Base-by-base conservation (phyloP, 2,888 invertebrate species). In the Carterocephalus palaemon region DNA sequence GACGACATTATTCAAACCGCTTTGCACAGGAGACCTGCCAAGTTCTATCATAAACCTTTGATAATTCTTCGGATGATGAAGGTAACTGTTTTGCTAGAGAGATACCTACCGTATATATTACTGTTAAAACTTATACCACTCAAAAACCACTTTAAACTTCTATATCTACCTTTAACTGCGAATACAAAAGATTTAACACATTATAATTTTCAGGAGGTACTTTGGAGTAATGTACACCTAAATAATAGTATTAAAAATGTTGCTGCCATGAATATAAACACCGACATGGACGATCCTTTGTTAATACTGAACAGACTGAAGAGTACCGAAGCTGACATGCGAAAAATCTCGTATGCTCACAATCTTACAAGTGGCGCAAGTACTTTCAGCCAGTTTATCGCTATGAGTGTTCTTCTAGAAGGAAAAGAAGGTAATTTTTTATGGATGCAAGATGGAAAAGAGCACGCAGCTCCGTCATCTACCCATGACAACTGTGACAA, bases 361-460 rank as follows among this genome's bases (percentile, higher is more conserved):
- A 59, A 73, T 5, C 34, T 57, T 3, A 82, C 88, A 0, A 88
- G 86, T 2, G 59, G 67, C 1, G 85, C 84, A 0, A 89, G 89
- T 46, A 73, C 89, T 1, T 71, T 79, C 42, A 88, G 84, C 38
- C 90, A 92, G 63, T 70, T 89, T 3, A 60, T 91, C 1, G 80
- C 88, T 1, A 88, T 91, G 86, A 70, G 66, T 12, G 64, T 90
- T 4, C 62, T 91, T 17, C 56, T 88, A 13, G 89, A 89, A 57
- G 86, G 87, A 16, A 70, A 70, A 29, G 53, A 78, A 51, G 88
- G 89, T 88, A 58, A 54, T n/a, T 33, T 43, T n/a, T n/a, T n/a
- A n/a, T n/a, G n/a, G n/a, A n/a, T n/a, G n/a, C n/a, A n/a, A n/a
- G n/a, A n/a, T n/a, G n/a, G n/a, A n/a, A n/a, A n/a, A n/a, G n/a